A percentile compares a stretch with the other conserved stretches of the same genome.
Conservation (phyloP, 2,888 invertebrate genomes). For the Chydorus sphaericus region DNA sequence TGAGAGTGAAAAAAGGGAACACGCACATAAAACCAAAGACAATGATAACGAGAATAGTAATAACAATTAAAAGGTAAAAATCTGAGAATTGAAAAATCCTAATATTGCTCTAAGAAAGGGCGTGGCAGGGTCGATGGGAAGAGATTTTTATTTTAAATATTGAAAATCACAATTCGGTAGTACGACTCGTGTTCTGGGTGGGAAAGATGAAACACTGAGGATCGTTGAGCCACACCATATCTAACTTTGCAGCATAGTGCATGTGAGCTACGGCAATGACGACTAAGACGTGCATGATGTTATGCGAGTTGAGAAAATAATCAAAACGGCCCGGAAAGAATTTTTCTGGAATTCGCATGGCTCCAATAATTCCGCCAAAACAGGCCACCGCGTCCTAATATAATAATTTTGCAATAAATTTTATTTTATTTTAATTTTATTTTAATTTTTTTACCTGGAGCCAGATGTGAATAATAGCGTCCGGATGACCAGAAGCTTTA, state of each 20-base stretch:
- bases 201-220: background rate
- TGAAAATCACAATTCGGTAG: background rate
- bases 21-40: no score
- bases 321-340: slow-evolving; percentile 77
- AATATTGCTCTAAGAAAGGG: no score
- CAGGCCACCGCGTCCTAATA: slow-evolving; percentile 68
- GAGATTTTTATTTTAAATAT: background rate
- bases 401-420: background rate
- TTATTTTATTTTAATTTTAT: background rate
- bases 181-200: background rate
- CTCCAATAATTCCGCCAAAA: slow-evolving; percentile 70
- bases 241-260: slow-evolving; percentile 66
- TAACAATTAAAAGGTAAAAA: no score
- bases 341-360: slow-evolving; percentile 73
- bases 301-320: slow-evolving; percentile 73
- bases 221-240: slow-evolving; percentile 57
- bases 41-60: no score
- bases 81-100: no score
- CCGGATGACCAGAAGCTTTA: slow-evolving; percentile 65
- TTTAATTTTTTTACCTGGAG: slow-evolving; percentile 51
- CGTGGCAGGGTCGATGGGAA: no score
- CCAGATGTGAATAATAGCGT: slow-evolving; percentile 61
- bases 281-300: slow-evolving; percentile 82
- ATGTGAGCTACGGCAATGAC: slow-evolving; percentile 76
- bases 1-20: no score